Evolutionary conservation across 2,888 invertebrate genomes (phyloP), one percentile per base, ranked within the genome.

Genomic region (Cephonodes hylas): DNA sequence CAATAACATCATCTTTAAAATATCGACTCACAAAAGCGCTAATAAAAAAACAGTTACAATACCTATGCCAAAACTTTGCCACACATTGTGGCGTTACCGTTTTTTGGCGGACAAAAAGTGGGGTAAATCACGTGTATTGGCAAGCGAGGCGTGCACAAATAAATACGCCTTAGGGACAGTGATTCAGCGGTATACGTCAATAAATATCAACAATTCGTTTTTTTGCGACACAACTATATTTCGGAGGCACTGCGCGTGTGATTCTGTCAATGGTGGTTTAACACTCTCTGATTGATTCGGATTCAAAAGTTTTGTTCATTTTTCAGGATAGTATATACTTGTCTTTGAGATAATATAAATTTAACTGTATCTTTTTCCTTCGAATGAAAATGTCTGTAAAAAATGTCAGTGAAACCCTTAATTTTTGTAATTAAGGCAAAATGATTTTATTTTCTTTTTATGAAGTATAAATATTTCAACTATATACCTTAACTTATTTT

Each of bases 181-280:
- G 84, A 85, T 84, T 85, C 86, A 78, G 84, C 82, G 74, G 87
- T 83, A 82, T 82, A 81, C 81, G 77, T 84, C 86, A 86, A 87
- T 81, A 85, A 85, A 86, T 82, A 85, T 84, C 77, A 79, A 80
- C 79, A 79, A 84, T 81, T 72, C 71, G 38, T 66, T 66, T 58
- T 63, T 74, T 70, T 66, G 63, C 64, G 60, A 18, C 31, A 4
- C 8, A 53, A 27, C 53, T 31, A 53, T 53, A 53, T 53, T 53
- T 53, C 53, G 4, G 31, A 53, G 8, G 27, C 53, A 53, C 18
- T 53, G 53, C 18, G 53, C 18, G 53, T 53, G 53, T 53, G 53
- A 31, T 53, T 53, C 18, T 31, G 53, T 53, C 53, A 53, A 53
- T 18, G 31, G 53, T 53, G 18, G 27, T 53, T 31, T 53, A 10